Evolutionary conservation across 2,888 invertebrate genomes (phyloP), one percentile per base, ranked within the genome.

Genomic region (Lasioglossum leucozonium): DNA sequence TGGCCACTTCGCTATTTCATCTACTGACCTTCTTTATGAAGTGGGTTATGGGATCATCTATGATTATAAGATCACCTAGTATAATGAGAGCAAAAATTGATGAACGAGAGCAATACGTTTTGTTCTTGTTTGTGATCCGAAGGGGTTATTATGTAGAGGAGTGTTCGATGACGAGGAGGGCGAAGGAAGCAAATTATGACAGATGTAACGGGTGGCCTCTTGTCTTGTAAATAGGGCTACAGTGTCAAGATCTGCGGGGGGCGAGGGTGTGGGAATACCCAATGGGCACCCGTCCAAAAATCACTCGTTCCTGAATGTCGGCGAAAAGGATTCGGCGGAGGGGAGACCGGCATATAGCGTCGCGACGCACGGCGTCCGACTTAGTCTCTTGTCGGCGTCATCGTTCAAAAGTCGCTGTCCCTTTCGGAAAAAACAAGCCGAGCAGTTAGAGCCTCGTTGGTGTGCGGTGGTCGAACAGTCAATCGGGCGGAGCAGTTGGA

Each of bases 261-360:
- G 92, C 91, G 94, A 91, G 93, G 93, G 93, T 93, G 94, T 93
- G 94, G 92, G 94, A 94, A 94, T 91, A 93, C 90, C 93, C 89
- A 91, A 84, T 91, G 89, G 94, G 94, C 94, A 91, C 5, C 58
- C 37, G 81, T 94, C 94, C 94, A 95, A 93, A 90, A 80, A 91
- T 88, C 85, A 88, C 87, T 87, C 87, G 87, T 90, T 88, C 86
- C 88, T 89, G 87, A 87, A 90, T 88, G 89, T 89, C 89, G 84
- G 84, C 65, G 82, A 79, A 85, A 88, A 88, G 82, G 84, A 85
- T 86, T 81, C 79, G n/a, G 82, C 89, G 93, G 95, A 93, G 95
- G 95, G 95, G 95, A 93, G 93, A 93, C 94, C 94, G 95, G 94
- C 93, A 95, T 95, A 95, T 95, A 95, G 94, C 96, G 95, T 95